Evolutionary conservation across 2,113 vertebrate genomes (phyloP).

Genomic region (Oreocharis arfaki): DNA sequence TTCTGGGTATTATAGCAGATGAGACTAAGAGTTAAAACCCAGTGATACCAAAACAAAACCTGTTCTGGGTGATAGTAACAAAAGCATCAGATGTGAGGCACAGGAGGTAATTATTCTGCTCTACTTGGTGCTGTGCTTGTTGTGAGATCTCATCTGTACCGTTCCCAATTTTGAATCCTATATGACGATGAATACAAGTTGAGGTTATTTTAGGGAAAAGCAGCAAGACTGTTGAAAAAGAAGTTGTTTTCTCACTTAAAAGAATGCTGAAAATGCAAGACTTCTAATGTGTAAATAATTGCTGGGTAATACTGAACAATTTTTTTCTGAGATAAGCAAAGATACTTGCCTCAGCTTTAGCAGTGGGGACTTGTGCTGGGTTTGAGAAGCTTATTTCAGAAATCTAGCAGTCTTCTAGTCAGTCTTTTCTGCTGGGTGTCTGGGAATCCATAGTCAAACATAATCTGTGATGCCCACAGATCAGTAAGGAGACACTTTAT

Average conservation of each 20-base stretch:
- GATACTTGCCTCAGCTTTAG: neutral
- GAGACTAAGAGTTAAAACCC: neutral
- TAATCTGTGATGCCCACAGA: neutral
- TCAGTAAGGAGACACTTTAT: neutral
- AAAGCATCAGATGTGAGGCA: constrained; percentile 35
- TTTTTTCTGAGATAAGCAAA: neutral
- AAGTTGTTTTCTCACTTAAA: neutral
- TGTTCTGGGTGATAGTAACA: neutral
- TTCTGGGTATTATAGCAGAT: neutral
- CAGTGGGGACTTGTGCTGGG: neutral
- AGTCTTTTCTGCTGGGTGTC: neutral
- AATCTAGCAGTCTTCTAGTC: neutral
- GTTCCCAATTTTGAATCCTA: neutral
- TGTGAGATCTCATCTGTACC: neutral
- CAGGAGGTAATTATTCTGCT: constrained; percentile 63
- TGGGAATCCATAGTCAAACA: neutral
- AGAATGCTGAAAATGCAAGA: neutral
- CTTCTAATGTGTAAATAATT: neutral
- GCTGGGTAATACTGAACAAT: neutral
- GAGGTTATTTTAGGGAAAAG: neutral
- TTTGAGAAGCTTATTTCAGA: neutral
- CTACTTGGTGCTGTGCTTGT: constrained; percentile 18
- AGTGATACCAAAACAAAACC: neutral
- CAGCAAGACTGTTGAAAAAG: neutral
- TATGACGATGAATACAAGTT: neutral